Evolutionary conservation across 1,140 invertebrate genomes (phyloP).

Genomic region (Scylla paramamosain): DNA sequence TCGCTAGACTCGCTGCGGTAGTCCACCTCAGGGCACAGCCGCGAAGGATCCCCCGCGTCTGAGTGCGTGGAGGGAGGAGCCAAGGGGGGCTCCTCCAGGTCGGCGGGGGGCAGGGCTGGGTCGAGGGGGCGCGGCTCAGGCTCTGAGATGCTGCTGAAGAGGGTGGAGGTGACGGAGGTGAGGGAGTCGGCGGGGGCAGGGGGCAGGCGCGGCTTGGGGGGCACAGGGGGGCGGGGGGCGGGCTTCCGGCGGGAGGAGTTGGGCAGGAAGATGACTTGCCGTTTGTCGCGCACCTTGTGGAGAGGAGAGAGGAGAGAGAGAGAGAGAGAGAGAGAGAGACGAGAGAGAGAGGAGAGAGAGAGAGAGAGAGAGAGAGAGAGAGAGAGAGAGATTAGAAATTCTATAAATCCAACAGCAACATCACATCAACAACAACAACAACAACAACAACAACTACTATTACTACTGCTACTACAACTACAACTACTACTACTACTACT

Average conservation of each 20-base stretch:
- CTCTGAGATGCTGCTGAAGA: constrained; percentile 75
- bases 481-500: no score
- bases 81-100: background rate
- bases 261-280: constrained; percentile 76
- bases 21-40: constrained; percentile 70
- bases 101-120: background rate
- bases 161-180: constrained; percentile 73
- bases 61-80: background rate
- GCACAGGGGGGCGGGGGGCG: constrained; percentile 68
- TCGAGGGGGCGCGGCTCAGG: constrained; percentile 34
- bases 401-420: no score
- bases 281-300: constrained; percentile 76
- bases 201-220: constrained; percentile 73
- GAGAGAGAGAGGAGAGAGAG: background rate
- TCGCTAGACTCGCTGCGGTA: constrained; percentile 76
- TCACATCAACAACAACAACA: no score
- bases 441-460: no score
- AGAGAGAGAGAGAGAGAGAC: constrained; percentile 22
- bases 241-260: constrained; percentile 62
- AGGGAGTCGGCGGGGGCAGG: constrained; percentile 68
- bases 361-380: background rate
- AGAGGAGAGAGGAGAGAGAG: background rate
- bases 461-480: no score
- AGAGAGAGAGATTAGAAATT: background rate
- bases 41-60: constrained; percentile 44